phyloP scores from a whole-genome alignment of 2,113 vertebrate genomes.

The Lampris megalopsis region DNA sequence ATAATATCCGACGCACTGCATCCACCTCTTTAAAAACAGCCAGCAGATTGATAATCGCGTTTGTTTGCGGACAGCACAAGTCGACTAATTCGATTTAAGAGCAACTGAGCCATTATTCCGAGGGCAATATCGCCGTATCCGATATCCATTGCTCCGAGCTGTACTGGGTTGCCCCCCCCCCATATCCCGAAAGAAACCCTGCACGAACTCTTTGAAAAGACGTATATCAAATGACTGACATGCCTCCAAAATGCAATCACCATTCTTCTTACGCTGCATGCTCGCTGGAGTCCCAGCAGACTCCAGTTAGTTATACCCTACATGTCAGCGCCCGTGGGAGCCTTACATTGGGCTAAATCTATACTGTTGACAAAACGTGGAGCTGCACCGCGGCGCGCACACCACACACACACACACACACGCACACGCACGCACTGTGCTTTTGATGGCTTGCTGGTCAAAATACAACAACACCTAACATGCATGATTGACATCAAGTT shows the following conservation, averaged over 20 bases:
- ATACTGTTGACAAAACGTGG: too few relatives aligned
- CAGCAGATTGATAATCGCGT: slow-evolving; percentile 58
- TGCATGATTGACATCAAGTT: slow-evolving; percentile 53
- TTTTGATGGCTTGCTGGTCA: too few relatives aligned
- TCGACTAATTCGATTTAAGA: slow-evolving; percentile 14
- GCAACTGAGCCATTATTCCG: slow-evolving; percentile 23
- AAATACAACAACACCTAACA: background rate
- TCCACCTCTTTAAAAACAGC: slow-evolving; percentile 29
- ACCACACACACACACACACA: background rate
- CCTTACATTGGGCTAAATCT: too few relatives aligned
- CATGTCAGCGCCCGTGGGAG: too few relatives aligned
- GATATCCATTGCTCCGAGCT: too few relatives aligned
- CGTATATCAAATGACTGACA: too few relatives aligned
- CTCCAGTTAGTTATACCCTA: too few relatives aligned
- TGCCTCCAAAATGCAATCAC: too few relatives aligned
- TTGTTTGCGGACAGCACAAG: slow-evolving; percentile 9
- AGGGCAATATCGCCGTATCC: background rate
- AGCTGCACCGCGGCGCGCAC: background rate
- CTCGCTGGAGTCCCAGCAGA: too few relatives aligned
- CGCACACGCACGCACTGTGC: background rate
- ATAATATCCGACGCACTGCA: slow-evolving; percentile 29
- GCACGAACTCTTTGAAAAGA: background rate
- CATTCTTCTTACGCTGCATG: too few relatives aligned
- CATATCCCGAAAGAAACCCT: background rate
- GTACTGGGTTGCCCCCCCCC: too few relatives aligned